Conservation (phyloP, 2,888 invertebrate species). For the Apeira syringaria region DNA sequence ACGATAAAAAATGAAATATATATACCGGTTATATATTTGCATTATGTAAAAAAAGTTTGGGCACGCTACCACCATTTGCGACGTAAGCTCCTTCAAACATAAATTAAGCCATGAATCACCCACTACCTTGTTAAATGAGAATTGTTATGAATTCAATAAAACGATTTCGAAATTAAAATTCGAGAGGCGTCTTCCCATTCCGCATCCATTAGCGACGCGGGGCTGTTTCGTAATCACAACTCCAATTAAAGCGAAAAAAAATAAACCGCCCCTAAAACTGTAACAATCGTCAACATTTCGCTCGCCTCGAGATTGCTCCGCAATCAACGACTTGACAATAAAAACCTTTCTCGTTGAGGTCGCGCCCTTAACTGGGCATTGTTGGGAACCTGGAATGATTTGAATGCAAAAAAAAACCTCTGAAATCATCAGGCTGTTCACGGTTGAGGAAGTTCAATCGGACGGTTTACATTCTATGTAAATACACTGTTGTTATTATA, state of each 20-base stretch:
- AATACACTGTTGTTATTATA: slow-evolving; percentile 16
- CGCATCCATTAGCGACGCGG: slow-evolving; percentile 41
- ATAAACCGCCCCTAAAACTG: slow-evolving; percentile 31
- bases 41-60: slow-evolving; percentile 16
- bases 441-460: slow-evolving; percentile 48
- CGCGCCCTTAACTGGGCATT: slow-evolving; percentile 27
- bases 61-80: slow-evolving; percentile 25
- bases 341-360: slow-evolving; percentile 41
- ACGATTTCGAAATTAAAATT: slow-evolving; percentile 56
- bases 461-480: slow-evolving; percentile 17
- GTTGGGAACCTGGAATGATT: slow-evolving; percentile 36
- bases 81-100: slow-evolving; percentile 9
- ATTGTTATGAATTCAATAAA: slow-evolving; percentile 39
- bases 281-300: slow-evolving; percentile 37
- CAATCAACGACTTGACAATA: slow-evolving; percentile 44
- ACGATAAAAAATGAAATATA: too few relatives aligned
- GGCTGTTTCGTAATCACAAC: slow-evolving; percentile 50
- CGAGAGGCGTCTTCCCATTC: slow-evolving; percentile 51
- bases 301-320: slow-evolving; percentile 36
- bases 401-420: slow-evolving; percentile 43
- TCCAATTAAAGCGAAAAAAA: slow-evolving; percentile 55
- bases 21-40: too few relatives aligned
- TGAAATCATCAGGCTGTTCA: slow-evolving; percentile 41
- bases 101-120: slow-evolving; percentile 16
- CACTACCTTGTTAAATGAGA: slow-evolving; percentile 24